These are phyloP conservation scores for Climacteris rufus DNA, from an alignment of 2,113 vertebrate species.

Conservation along the genomic window DNA sequence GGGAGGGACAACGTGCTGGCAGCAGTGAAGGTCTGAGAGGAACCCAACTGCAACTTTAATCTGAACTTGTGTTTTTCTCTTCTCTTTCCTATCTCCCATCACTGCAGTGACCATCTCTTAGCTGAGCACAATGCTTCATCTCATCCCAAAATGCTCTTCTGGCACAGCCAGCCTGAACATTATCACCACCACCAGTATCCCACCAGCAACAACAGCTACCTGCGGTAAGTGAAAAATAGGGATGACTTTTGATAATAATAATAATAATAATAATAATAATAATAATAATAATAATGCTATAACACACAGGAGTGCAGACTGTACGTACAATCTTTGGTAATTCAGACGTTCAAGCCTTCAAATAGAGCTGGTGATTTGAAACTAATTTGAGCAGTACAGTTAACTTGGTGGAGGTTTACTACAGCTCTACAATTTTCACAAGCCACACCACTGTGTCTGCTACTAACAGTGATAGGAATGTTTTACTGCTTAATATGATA, in stretches of 20 bases:
- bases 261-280: too few relatives aligned
- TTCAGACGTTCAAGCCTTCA: background rate
- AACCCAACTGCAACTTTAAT: background rate
- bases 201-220: constrained; percentile 41
- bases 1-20: background rate
- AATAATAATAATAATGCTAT: background rate
- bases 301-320: background rate
- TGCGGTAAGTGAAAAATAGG: constrained; percentile 60
- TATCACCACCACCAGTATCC: constrained; percentile 64
- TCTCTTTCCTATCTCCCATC: background rate
- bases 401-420: background rate
- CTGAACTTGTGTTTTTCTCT: background rate
- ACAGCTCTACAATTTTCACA: background rate
- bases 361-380: background rate
- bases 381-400: background rate
- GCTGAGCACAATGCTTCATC: constrained; percentile 39
- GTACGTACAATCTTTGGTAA: background rate
- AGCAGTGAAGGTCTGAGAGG: background rate
- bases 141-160: constrained; percentile 76
- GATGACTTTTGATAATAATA: background rate
- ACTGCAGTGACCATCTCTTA: constrained; percentile 43
- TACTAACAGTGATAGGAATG: background rate
- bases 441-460: background rate
- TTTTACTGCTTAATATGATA: background rate
- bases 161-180: constrained; percentile 77